Base-by-base conservation (phyloP, 2,888 invertebrate genomes). In the Clistopyga incitator region DNA sequence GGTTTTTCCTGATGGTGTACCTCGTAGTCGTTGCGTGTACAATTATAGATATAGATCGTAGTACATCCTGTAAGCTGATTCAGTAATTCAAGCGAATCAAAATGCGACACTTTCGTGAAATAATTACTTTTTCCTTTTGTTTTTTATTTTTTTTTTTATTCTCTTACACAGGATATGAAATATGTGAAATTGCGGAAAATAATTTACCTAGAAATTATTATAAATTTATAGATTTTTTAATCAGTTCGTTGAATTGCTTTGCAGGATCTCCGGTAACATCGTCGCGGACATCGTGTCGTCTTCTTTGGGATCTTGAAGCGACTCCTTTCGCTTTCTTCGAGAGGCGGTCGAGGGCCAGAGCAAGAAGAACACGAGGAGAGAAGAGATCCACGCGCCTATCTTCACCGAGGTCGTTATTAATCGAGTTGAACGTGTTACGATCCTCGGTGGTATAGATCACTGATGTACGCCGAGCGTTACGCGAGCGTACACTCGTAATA, bases 271-370 rank as follows among this genome's bases (percentile, higher is more conserved):
- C 45, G 23, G 23, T 29, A 59, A 23, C 29, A 11, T 23, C 23
- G 1, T 54, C 4, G 47, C 18, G 59, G 45, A 11, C 6, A 6
- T 72, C 42, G 23, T 45, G 15, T 45, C 56, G 25, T 59, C 45
- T 13, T 42, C 54, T 15, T 75, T 54, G n/a, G 25, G 52, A 38
- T 4, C 13, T 61, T 47, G n/a, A 8, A 38, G 6, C 59, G 11
- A 38, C 67, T 78, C 79, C 79, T 82, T 82, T 79, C 82, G 75
- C 71, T 75, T 78, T 50, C 64, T 75, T 70, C 75, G 71, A 76
- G 67, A 75, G 75, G 71, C 71, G 59, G 71, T 59, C 75, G 50
- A 56, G 25, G 25, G 72, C 72, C 25, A 45, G 47, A 65, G 52
- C 65, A 18, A 13, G n/a, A 64, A 76, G 70, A 78, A 78, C 25